Base-by-base conservation (phyloP, 2,888 invertebrate species). In the Aleiodes leptofemur region DNA sequence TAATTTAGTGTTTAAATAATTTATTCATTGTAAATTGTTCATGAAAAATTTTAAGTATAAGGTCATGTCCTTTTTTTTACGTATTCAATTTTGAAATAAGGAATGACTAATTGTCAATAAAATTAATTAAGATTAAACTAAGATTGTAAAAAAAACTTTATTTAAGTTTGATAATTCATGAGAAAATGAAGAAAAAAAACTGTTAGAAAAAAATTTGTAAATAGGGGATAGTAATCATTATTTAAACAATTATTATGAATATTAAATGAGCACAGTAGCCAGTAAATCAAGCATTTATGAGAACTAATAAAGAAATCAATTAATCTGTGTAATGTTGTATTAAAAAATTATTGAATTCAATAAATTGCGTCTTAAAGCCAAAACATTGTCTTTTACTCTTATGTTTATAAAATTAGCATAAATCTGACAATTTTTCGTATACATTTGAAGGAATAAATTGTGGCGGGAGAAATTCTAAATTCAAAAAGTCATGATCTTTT, bases 221-320 rank as follows among this genome's bases (percentile, higher is more conserved):
- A 64, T 64, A 64, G 64, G 16, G 76, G 74, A 53, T 73, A 77
- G 76, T 82, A 79, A 80, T 43, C 43, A 74, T 68, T 77, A 84
- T 83, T 84, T 83, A 84, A 83, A 80, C 68, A 77, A 72, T 77
- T 76, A 59, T 34, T 4, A 34, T 31, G 56, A 69, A 68, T 59
- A 23, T 57, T 64, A 76, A 14, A 73, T 13, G 57, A 55, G 48
- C n/a, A 61, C 57, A 48, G 76, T 84, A 84, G 81, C 79, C 73
- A 77, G 76, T 83, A 80, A 81, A 83, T 76, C 79, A 82, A 43
- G 82, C 78, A 78, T 84, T 84, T 82, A 84, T 64, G 64, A 11
- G 48, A 38, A 14, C n/a, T n/a, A 34, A n/a, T 14, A 48, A 23
- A 43, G 34, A 38, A 16, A 64, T 64, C 34, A 64, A 64, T 64